These are phyloP conservation scores for Netelia virgata DNA, from an alignment of 2,888 invertebrate genomes.

Conservation along the genomic window DNA sequence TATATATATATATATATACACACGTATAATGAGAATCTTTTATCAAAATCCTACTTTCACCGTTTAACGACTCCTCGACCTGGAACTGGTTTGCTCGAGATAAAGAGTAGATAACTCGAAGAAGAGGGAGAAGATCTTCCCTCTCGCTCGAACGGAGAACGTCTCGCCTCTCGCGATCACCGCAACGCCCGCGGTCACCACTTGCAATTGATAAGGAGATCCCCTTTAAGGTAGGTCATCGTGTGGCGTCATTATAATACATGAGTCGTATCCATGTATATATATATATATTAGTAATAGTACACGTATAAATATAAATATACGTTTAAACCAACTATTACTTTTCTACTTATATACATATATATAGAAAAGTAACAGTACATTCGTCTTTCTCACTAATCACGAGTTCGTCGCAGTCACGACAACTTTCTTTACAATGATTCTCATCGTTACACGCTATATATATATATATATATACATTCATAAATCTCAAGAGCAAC, in stretches of 20 bases:
- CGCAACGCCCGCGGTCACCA: conserved; percentile 51
- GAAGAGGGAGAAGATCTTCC: conserved; percentile 18
- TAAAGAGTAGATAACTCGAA: conserved; percentile 37
- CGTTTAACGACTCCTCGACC: conserved; percentile 75
- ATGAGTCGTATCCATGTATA: conserved; percentile 13
- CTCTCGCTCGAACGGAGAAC: background rate
- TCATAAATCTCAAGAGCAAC: background rate
- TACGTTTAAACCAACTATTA: background rate
- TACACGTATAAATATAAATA: background rate
- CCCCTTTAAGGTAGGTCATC: conserved; percentile 69
- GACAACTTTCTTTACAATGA: conserved; percentile 68
- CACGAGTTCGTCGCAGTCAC: conserved; percentile 50
- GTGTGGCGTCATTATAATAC: conserved; percentile 58
- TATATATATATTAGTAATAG: background rate
- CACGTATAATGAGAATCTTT: conserved; percentile 69
- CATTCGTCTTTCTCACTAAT: conserved; percentile 46
- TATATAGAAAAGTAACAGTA: conserved; percentile 48
- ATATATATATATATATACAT: conserved; percentile 9
- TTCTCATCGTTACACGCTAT: conserved; percentile 42
- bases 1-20: too few species aligned
- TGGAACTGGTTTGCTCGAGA: conserved; percentile 67
- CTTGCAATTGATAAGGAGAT: conserved; percentile 69
- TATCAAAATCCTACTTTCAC: conserved; percentile 80
- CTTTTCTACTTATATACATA: background rate
- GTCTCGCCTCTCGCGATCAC: conserved; percentile 13